Evolutionary conservation across 1,140 invertebrate species (phyloP).

Genomic region (Drosophila punjabiensis): DNA sequence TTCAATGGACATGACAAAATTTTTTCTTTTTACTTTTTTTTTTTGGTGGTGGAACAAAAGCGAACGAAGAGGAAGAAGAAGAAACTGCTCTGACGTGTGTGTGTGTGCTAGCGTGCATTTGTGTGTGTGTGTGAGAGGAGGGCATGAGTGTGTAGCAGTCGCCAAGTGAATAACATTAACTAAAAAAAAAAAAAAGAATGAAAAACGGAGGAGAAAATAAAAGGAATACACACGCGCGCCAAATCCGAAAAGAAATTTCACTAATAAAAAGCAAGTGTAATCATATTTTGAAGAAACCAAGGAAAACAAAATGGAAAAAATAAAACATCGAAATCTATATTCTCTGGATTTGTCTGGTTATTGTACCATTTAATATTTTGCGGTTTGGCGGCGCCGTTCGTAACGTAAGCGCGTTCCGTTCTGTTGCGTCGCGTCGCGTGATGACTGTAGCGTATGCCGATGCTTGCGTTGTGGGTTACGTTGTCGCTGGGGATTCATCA

Average conservation of each 20-base stretch:
- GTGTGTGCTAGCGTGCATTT: constrained; percentile 49
- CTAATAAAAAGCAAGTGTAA: constrained; percentile 11
- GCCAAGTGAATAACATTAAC: constrained; percentile 62
- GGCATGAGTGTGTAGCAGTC: constrained; percentile 34
- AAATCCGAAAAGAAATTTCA: constrained; percentile 42
- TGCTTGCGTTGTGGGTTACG: constrained; percentile 37
- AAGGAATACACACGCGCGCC: constrained; percentile 48
- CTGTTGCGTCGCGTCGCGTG: constrained; percentile 3
- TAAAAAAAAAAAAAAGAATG: constrained; percentile 25
- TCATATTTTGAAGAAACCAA: not conserved
- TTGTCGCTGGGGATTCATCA: constrained; percentile 22
- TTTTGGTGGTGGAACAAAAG: constrained; percentile 76
- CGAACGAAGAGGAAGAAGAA: constrained; percentile 65
- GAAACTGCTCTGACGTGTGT: constrained; percentile 38
- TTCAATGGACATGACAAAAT: constrained; percentile 79
- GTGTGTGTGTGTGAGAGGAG: constrained; percentile 32
- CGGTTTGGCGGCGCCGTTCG: constrained; percentile 37
- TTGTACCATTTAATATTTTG: constrained; percentile 37
- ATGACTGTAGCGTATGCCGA: constrained; percentile 15
- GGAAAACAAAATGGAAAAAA: not conserved
- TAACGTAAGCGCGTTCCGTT: constrained; percentile 25
- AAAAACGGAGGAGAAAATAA: constrained; percentile 14
- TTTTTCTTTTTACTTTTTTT: constrained; percentile 53
- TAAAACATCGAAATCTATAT: constrained; percentile 11
- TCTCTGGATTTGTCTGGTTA: constrained; percentile 22